Conservation (phyloP, 2,113 vertebrate species). For the Galemys pyrenaicus region DNA sequence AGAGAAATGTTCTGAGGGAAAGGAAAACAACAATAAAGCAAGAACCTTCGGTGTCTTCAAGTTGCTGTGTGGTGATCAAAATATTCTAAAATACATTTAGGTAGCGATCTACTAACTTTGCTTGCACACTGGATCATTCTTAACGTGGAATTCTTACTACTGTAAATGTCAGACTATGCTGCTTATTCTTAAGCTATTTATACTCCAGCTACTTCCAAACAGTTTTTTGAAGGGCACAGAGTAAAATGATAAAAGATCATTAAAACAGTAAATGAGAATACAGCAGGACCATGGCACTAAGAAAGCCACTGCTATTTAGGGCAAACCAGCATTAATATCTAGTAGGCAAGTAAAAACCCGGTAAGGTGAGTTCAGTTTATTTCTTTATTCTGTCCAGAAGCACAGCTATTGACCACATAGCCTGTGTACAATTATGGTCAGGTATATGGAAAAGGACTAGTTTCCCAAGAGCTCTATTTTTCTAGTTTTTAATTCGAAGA, state of each 20-base stretch:
- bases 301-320: background rate
- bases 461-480: background rate
- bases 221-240: constrained; percentile 61
- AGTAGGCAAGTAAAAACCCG: background rate
- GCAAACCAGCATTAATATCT: background rate
- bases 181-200: constrained; percentile 54
- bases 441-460: background rate
- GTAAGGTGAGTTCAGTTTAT: background rate
- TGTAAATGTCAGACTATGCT: constrained; percentile 58
- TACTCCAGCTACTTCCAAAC: constrained; percentile 39
- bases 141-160: constrained; percentile 37
- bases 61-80: background rate
- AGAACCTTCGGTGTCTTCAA: background rate
- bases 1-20: background rate
- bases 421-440: background rate
- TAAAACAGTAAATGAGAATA: constrained; percentile 47
- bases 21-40: constrained; percentile 2
- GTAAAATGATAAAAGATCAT: constrained; percentile 42
- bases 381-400: background rate
- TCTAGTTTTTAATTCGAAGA: background rate
- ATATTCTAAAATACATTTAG: constrained; percentile 10
- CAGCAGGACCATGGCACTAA: constrained; percentile 2
- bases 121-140: constrained; percentile 32
- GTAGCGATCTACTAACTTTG: background rate
- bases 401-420: background rate